Evolutionary conservation across 2,797 vertebrate species (phyloP).

Genomic region (Helostoma temminkii): DNA sequence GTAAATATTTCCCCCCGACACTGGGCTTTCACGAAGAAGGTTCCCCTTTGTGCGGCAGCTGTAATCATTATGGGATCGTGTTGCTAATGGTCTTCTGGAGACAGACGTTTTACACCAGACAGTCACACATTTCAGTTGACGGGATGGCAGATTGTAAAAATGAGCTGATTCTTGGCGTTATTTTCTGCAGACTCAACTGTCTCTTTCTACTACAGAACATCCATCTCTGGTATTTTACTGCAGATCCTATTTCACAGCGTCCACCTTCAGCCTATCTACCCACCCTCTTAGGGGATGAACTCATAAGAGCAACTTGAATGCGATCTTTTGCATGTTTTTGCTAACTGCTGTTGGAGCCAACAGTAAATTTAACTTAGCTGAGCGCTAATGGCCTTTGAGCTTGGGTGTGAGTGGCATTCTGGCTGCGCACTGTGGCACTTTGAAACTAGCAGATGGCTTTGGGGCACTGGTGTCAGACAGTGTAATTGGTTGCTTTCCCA

Average conservation of each 20-base stretch:
- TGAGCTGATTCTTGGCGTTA: background rate
- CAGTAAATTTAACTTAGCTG: slow-evolving; percentile 51
- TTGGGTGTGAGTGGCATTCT: slow-evolving; percentile 65
- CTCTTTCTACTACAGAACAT: background rate
- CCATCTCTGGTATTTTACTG: background rate
- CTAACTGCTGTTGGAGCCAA: slow-evolving; percentile 13
- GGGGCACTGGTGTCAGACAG: slow-evolving; percentile 26
- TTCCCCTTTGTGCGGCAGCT: slow-evolving; percentile 52
- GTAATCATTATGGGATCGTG: slow-evolving; percentile 53
- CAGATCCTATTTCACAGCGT: background rate
- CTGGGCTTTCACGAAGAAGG: slow-evolving; percentile 49
- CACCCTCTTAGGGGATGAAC: background rate
- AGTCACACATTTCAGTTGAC: slow-evolving; percentile 25
- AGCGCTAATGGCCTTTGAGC: slow-evolving; percentile 69
- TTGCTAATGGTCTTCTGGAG: slow-evolving; percentile 58
- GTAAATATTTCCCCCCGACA: slow-evolving; percentile 70
- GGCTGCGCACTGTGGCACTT: slow-evolving; percentile 60
- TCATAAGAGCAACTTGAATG: slow-evolving; percentile 2
- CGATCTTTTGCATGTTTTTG: slow-evolving; percentile 1
- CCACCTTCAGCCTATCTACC: background rate
- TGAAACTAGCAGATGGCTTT: slow-evolving; percentile 55
- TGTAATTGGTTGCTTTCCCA: slow-evolving; percentile 50
- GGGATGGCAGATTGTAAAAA: background rate
- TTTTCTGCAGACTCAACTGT: background rate
- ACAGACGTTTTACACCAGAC: slow-evolving; percentile 42